A percentile compares a stretch with the other conserved stretches of the same genome.
phyloP scores from a whole-genome alignment of 2,888 invertebrate species.

The Lomographa bimaculata region DNA sequence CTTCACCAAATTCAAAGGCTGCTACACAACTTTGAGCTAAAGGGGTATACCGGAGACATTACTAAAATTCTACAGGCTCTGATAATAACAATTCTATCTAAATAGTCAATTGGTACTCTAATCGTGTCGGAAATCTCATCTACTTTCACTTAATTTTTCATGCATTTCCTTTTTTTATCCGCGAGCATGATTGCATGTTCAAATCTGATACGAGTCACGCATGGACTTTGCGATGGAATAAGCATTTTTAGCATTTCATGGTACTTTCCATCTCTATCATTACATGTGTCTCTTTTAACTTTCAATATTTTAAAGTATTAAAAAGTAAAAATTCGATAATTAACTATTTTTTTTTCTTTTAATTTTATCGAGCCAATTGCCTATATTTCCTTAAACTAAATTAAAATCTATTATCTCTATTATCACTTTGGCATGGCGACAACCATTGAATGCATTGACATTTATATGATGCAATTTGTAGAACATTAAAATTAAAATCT shows the following conservation, averaged over 20 bases:
- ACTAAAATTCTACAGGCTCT: slow-evolving; percentile 12
- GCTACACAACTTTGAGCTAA: slow-evolving; percentile 4
- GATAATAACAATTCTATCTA: slow-evolving; percentile 4
- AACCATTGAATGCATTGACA: too few relatives aligned
- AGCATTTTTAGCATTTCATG: slow-evolving; percentile 6
- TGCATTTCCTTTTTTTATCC: slow-evolving; percentile 19
- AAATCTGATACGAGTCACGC: slow-evolving; percentile 20
- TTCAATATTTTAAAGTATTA: not conserved
- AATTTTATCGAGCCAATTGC: too few relatives aligned
- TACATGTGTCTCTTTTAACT: slow-evolving; percentile 4
- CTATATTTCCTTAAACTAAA: too few relatives aligned
- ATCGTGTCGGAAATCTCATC: slow-evolving; percentile 6
- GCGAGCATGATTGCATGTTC: slow-evolving; percentile 25
- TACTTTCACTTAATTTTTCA: slow-evolving; percentile 22
- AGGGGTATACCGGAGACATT: slow-evolving; percentile 10
- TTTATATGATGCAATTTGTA: too few relatives aligned
- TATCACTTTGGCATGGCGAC: too few relatives aligned
- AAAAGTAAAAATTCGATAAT: not conserved
- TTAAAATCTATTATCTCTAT: too few relatives aligned
- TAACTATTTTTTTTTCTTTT: too few relatives aligned
- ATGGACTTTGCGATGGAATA: slow-evolving; percentile 15
- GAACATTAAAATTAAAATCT: too few relatives aligned
- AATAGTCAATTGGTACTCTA: too few relatives aligned
- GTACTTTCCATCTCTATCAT: not conserved
- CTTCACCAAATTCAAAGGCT: slow-evolving; percentile 1